These are phyloP conservation scores for Parapsyche elsis DNA, from an alignment of 1,140 invertebrate species.

Conservation along the genomic window DNA sequence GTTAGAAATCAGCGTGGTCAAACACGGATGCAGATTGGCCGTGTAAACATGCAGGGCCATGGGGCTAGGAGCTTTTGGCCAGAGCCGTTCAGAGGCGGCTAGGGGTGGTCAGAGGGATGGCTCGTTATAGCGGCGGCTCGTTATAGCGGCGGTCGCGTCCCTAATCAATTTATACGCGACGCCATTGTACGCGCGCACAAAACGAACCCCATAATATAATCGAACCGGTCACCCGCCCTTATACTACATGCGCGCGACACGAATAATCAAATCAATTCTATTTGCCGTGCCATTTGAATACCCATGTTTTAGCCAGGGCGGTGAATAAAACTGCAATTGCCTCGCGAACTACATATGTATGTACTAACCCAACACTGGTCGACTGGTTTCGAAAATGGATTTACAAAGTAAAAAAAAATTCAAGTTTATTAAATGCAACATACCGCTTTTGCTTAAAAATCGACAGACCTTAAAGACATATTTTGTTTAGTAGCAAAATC, in stretches of 20 bases:
- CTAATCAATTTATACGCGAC: constrained; percentile 13
- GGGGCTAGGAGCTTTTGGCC: neutral
- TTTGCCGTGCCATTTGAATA: neutral
- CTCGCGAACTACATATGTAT: too few relatives aligned
- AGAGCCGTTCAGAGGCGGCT: neutral
- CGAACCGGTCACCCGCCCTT: too few relatives aligned
- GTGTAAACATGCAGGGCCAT: constrained; percentile 19
- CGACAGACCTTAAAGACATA: too few relatives aligned
- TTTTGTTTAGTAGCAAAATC: too few relatives aligned
- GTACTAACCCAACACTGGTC: too few relatives aligned
- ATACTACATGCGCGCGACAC: neutral
- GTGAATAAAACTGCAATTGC: neutral
- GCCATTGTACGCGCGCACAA: neutral
- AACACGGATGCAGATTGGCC: constrained; percentile 47
- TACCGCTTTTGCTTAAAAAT: too few relatives aligned
- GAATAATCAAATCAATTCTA: constrained; percentile 21
- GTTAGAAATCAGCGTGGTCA: constrained; percentile 47
- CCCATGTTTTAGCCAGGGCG: neutral
- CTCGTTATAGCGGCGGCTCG: constrained; percentile 10
- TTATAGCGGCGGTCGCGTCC: neutral
- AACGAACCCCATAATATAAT: neutral
- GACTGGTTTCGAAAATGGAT: too few relatives aligned
- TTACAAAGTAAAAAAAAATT: too few relatives aligned
- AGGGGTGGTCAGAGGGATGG: constrained; percentile 3
- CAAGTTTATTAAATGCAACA: too few relatives aligned